phyloP scores from a whole-genome alignment of 2,797 vertebrate species.

The Pitangus sulphuratus region DNA sequence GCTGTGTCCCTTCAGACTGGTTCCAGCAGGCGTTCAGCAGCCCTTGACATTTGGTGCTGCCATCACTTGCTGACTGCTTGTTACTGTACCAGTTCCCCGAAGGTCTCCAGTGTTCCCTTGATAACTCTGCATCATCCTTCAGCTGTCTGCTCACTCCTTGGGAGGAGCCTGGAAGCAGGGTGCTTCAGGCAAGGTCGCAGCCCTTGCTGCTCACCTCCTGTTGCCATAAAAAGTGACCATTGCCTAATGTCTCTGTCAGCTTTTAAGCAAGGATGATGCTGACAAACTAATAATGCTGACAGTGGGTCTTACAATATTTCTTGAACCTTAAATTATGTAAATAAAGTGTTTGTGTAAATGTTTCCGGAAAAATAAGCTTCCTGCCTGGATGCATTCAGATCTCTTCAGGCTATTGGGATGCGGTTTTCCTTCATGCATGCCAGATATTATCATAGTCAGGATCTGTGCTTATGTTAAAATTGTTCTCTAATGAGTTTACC shows the following conservation, averaged over 20 bases:
- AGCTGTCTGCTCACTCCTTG: background rate
- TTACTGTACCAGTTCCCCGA: no score
- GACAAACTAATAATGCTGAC: background rate
- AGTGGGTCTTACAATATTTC: background rate
- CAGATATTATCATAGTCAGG: background rate
- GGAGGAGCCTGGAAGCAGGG: background rate
- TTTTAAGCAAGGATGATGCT: background rate
- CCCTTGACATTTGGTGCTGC: background rate
- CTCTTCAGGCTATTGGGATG: background rate
- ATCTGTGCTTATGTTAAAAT: constrained; percentile 1
- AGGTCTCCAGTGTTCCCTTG: background rate
- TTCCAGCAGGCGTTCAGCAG: rapidly evolving
- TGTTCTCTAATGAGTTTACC: constrained; percentile 33
- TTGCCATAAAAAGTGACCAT: background rate
- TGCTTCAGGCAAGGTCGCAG: background rate
- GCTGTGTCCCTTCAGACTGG: rapidly evolving
- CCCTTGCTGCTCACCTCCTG: background rate
- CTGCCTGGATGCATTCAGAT: background rate
- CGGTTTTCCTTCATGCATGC: background rate
- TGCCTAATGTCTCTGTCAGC: background rate
- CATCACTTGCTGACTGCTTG: no score
- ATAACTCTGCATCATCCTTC: background rate
- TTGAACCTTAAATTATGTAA: background rate
- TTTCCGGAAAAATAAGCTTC: background rate
- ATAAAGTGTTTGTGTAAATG: background rate